These are phyloP conservation scores for Suncus etruscus DNA, from an alignment of 2,113 vertebrate species.

Conservation along the genomic window DNA sequence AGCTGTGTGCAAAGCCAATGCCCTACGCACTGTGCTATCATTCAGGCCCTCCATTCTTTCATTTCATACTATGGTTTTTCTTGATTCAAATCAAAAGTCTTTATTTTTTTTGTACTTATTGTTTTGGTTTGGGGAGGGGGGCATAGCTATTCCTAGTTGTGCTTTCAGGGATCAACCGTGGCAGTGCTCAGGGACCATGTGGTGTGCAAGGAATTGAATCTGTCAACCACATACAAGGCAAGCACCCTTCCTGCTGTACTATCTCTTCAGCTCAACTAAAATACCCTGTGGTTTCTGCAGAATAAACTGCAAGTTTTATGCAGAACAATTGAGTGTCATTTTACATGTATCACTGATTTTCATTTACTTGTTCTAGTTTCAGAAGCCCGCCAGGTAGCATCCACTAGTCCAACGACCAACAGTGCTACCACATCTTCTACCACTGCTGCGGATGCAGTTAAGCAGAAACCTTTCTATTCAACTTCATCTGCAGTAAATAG, in stretches of 20 bases:
- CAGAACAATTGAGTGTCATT: constrained; percentile 36
- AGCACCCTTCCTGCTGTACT: too few relatives aligned
- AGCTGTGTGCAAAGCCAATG: too few relatives aligned
- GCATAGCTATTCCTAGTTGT: too few relatives aligned
- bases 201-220: too few relatives aligned
- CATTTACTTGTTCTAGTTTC: constrained; percentile 77
- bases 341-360: constrained; percentile 52
- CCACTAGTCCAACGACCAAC: constrained; percentile 48
- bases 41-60: neutral
- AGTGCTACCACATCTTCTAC: constrained; percentile 63
- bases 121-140: too few relatives aligned
- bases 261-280: constrained; percentile 38
- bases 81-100: constrained; percentile 30
- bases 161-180: too few relatives aligned
- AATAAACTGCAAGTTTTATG: constrained; percentile 47
- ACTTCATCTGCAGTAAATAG: constrained; percentile 77
- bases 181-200: too few relatives aligned
- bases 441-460: constrained; percentile 77
- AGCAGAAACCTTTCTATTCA: constrained; percentile 86
- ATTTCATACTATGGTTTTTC: constrained; percentile 43
- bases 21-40: too few relatives aligned
- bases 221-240: too few relatives aligned
- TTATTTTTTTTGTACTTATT: too few relatives aligned
- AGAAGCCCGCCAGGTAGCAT: constrained; percentile 82
- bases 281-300: constrained; percentile 38